Base-by-base conservation (phyloP, 2,888 invertebrate genomes). In the Rutpela maculata region DNA sequence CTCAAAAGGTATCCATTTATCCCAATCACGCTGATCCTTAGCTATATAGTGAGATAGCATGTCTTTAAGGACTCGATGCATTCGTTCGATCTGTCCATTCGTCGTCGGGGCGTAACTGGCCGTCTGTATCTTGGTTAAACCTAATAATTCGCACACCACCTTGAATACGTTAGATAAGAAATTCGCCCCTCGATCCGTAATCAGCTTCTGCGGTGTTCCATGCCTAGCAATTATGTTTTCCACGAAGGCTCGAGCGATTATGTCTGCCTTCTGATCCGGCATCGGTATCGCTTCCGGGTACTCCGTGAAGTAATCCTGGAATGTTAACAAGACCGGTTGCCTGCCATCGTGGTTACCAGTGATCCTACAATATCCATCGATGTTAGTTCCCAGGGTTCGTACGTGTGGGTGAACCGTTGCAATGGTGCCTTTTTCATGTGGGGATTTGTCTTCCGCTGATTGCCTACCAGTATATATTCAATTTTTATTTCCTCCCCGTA, bases 341-440 rank as follows among this genome's bases (percentile, higher is more conserved):
- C 84, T 0, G 50, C 12, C 0, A 65, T 7, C 9, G 82, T 76
- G 0, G 67, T 71, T 1, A 75, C 57, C 12, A 85, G 70, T 12
- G 83, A 84, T 3, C 85, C 84, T 1, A 84, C 83, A 17, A 86
- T 78, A 38, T 85, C 84, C 63, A 63, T 63, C 6, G 63, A 63
- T 2, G 63, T 63, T 9, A 66, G 19, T 66, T 66, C 66, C 66
- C 66, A 50, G 6, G 63, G 63, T 63, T 63, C 63, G 17, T 35
- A 11, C 9, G 63, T 38, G 2, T 35, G 17, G 1, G 63, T 63
- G 12, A 63, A 63, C 4, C 38, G 17, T 38, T 38, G 63, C 9
- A 63, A 35, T 2, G 63, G 63, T 22, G 74, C 77, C 43, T 78
- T 72, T 60, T 78, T 76, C 19, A 76, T 38, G 62, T 83, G 81